These are phyloP conservation scores for Linnaemya tessellans DNA, from an alignment of 2,888 invertebrate species.

Conservation along the genomic window DNA sequence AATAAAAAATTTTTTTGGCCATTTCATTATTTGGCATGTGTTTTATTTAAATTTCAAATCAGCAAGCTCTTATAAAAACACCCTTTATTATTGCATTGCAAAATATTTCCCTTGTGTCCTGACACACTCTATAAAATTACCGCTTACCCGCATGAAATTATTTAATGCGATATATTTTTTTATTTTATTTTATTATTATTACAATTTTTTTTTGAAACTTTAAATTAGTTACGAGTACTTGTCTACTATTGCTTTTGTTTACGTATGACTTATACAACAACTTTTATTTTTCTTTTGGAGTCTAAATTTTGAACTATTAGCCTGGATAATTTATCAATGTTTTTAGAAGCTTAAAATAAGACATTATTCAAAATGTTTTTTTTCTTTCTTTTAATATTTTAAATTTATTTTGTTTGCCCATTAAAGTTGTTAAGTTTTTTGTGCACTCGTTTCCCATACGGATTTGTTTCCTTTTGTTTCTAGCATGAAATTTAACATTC, in stretches of 20 bases:
- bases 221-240: too few species aligned
- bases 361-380: slow-evolving; percentile 53
- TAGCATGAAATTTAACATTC: slow-evolving; percentile 60
- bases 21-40: too few species aligned
- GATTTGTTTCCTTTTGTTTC: slow-evolving; percentile 29
- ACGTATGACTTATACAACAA: too few species aligned
- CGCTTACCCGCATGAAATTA: background rate
- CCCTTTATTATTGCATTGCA: too few species aligned
- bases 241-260: too few species aligned
- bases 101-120: too few species aligned
- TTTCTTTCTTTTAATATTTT: slow-evolving; percentile 4
- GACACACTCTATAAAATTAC: too few species aligned
- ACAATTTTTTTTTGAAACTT: too few species aligned
- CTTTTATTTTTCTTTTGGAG: too few species aligned
- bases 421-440: slow-evolving; percentile 38
- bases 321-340: slow-evolving; percentile 64
- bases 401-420: background rate
- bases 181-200: background rate
- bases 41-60: too few species aligned
- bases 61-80: too few species aligned
- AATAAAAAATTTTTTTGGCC: too few species aligned
- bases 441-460: slow-evolving; percentile 13
- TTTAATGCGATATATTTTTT: background rate
- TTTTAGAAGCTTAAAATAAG: slow-evolving; percentile 30
- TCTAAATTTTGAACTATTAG: slow-evolving; percentile 28